Evolutionary conservation across 2,797 vertebrate genomes (phyloP), one percentile per base, ranked within the genome.

Genomic region (Sorex maritimensis): DNA sequence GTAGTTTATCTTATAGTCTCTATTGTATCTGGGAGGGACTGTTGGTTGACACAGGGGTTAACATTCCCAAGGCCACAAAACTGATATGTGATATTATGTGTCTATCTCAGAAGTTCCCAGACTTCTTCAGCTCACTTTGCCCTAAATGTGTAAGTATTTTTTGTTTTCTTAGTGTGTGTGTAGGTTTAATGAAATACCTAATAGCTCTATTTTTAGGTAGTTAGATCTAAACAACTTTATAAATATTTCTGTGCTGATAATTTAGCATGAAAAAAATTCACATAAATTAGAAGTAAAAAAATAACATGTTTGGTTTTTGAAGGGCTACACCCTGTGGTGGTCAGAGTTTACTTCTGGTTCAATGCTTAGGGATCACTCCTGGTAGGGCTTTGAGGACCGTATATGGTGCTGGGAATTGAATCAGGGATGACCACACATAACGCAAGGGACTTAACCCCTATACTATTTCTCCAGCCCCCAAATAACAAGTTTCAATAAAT

Each of bases 231-330:
- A 61, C 58, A 61, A 21, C 58, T 61, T 21, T 24, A 86, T 5
- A 44, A 49, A 21, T 85, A 81, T 34, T 24, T 94, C 86, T 72
- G 2, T 67, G 28, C 24, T 79, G 67, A 92, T 7, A 80, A 49
- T 11, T 55, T 69, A 38, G 61, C 75, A 83, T 88, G 14, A 79
- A 80, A 92, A 93, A 23, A 80, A 65, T 21, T 65, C 3, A n/a
- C 11, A 72, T 49, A 77, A 75, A 63, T 61, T 80, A n/a, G 44
- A 92, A 86, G 46, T 12, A 46, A 87, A 75, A 75, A 61, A 61
- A 61, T 21, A 61, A 61, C 58, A 61, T 21, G 21, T 61, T 61
- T 61, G 58, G 58, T 61, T 58, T 58, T 58, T 58, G 55, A 58
- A 13, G 55, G 55, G 14, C 17, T 21, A 58, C 19, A 17, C 17